Conservation (phyloP, 2,888 invertebrate species). For the Belgica antarctica region DNA sequence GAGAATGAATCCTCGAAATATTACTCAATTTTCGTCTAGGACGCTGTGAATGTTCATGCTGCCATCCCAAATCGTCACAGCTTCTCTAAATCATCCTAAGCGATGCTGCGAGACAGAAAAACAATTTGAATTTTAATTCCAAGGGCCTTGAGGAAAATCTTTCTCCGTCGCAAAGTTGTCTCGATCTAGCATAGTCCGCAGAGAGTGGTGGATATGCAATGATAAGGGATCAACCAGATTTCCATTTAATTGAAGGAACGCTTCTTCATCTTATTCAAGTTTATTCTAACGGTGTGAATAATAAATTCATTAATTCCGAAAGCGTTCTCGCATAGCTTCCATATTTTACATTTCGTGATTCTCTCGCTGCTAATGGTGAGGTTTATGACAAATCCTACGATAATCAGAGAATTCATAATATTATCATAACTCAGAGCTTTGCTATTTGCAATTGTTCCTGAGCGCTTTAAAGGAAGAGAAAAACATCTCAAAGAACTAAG, state of each 20-base stretch:
- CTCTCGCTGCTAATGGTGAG: background rate
- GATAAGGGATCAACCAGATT: background rate
- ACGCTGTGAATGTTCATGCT: no score
- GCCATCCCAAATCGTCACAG: no score
- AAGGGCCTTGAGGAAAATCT: background rate
- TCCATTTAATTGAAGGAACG: constrained; percentile 2
- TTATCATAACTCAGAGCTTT: background rate
- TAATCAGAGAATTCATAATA: background rate
- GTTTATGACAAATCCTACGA: background rate
- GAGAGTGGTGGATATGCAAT: no score
- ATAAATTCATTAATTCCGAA: constrained; percentile 1
- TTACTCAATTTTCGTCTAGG: no score
- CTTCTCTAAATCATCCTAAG: no score
- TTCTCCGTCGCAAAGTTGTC: background rate
- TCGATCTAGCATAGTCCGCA: background rate
- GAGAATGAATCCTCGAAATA: no score
- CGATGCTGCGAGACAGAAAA: background rate
- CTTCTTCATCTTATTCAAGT: background rate
- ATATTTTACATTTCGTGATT: background rate
- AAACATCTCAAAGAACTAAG: no score
- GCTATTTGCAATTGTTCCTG: background rate
- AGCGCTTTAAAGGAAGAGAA: background rate
- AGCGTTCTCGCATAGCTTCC: background rate
- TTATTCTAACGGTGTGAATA: background rate
- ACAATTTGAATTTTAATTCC: constrained; percentile 25